Conservation (phyloP, 2,888 invertebrate genomes). For the Drosophila nr. medialis region DNA sequence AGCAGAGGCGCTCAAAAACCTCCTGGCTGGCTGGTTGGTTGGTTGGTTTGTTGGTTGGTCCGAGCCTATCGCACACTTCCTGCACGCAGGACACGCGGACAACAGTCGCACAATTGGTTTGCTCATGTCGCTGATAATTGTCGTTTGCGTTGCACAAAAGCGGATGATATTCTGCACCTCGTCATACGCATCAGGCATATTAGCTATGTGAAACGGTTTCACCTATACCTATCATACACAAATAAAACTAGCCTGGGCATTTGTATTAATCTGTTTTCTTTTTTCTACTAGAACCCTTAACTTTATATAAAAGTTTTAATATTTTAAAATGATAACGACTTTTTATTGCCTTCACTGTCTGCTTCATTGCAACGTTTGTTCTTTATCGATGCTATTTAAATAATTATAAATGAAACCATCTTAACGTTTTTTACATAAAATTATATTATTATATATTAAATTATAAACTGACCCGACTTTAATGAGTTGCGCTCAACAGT, state of each 20-base stretch:
- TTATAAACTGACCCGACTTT: background rate
- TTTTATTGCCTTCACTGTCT: background rate
- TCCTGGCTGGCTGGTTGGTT: background rate
- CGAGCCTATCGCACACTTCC: slow-evolving; percentile 67
- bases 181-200: slow-evolving; percentile 3
- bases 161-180: slow-evolving; percentile 51
- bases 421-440: too few species aligned
- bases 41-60: background rate
- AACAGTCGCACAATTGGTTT: slow-evolving; percentile 69
- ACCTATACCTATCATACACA: background rate
- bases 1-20: background rate
- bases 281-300: background rate
- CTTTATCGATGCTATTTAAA: too few species aligned
- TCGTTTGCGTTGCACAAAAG: slow-evolving; percentile 69
- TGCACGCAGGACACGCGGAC: slow-evolving; percentile 38
- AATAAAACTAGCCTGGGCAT: background rate
- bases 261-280: background rate
- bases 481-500: background rate
- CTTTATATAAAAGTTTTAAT: background rate
- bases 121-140: slow-evolving; percentile 80
- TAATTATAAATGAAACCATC: too few species aligned
- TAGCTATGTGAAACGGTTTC: slow-evolving; percentile 7
- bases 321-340: background rate
- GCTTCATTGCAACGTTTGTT: background rate
- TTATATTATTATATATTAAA: too few species aligned